Percentiles rank a stretch among this genome's conserved stretches.
These are phyloP conservation scores for Xestia ashworthii DNA, from an alignment of 2,888 invertebrate species.

Conservation along the genomic window DNA sequence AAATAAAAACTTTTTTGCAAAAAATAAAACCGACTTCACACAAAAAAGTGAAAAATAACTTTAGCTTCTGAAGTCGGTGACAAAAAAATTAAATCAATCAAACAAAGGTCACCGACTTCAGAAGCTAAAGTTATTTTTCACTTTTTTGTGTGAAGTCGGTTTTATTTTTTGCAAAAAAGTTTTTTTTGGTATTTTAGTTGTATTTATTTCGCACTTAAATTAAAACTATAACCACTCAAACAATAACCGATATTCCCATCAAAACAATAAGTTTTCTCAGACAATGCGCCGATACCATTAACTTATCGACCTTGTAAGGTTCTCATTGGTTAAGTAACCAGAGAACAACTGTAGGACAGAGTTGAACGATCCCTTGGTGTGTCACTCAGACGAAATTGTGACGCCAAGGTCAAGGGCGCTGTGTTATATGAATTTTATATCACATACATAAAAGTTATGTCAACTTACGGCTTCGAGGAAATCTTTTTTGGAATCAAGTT, in stretches of 20 bases:
- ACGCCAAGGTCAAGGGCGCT: slow-evolving; percentile 57
- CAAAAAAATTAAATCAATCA: no score
- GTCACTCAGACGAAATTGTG: slow-evolving; percentile 44
- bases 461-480: slow-evolving; percentile 33
- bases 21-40: no score
- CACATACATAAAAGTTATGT: slow-evolving; percentile 32
- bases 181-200: no score
- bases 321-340: slow-evolving; percentile 15
- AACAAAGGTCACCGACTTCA: no score
- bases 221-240: not conserved
- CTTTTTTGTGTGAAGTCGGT: no score
- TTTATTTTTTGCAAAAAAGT: no score
- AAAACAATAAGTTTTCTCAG: slow-evolving; percentile 42
- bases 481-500: slow-evolving; percentile 24
- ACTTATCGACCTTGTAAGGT: slow-evolving; percentile 40
- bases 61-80: no score
- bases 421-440: slow-evolving; percentile 38
- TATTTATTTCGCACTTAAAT: not conserved
- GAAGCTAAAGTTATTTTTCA: no score
- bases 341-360: slow-evolving; percentile 37
- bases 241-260: not conserved
- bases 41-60: no score
- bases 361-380: slow-evolving; percentile 66
- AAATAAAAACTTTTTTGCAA: no score
- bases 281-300: slow-evolving; percentile 44